Evolutionary conservation across 2,113 vertebrate genomes (phyloP).

Genomic region (Halcyon malimbica): DNA sequence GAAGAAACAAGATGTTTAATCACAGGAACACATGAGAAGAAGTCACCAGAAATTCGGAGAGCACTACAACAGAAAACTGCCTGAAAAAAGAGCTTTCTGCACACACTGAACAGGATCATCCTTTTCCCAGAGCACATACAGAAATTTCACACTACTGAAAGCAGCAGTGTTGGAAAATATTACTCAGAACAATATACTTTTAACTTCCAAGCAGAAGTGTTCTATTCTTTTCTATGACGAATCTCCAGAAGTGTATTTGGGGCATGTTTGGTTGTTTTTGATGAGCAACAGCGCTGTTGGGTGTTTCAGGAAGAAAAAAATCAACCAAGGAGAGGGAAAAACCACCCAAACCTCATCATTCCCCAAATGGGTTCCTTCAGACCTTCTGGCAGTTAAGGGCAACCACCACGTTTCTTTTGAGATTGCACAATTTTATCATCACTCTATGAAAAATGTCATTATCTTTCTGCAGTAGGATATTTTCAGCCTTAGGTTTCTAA

Average conservation of each 20-base stretch:
- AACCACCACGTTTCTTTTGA: background rate
- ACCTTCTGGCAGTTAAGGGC: background rate
- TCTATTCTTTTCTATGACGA: background rate
- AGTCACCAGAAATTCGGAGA: background rate
- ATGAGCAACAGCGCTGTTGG: background rate
- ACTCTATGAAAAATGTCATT: background rate
- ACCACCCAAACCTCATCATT: fast-evolving
- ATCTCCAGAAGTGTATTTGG: background rate
- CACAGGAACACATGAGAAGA: background rate
- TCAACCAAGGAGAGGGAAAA: background rate
- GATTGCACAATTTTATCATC: background rate
- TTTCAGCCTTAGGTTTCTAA: background rate
- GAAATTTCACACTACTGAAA: background rate
- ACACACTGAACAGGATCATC: background rate
- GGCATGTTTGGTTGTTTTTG: background rate
- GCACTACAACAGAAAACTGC: background rate
- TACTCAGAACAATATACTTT: background rate
- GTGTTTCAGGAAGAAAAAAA: background rate
- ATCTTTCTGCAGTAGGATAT: background rate
- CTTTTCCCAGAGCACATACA: background rate
- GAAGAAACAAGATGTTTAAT: background rate
- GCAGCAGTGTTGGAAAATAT: background rate
- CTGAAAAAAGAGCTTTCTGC: background rate
- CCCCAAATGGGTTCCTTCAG: background rate
- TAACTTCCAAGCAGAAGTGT: background rate